Conservation (phyloP, 2,113 vertebrate genomes). For the Osmerus eperlanus region DNA sequence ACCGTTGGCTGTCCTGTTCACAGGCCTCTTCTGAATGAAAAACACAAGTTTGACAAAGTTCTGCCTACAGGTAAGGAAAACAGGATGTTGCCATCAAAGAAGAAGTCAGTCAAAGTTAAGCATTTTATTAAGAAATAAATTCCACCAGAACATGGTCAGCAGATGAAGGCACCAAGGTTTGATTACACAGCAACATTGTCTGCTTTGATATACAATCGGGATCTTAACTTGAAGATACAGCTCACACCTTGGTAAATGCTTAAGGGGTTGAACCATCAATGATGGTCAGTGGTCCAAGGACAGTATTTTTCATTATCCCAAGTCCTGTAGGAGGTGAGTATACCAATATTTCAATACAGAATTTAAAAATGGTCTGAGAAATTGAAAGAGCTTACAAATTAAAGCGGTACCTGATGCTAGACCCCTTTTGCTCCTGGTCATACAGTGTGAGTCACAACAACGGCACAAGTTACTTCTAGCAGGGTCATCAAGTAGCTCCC, state of each 20-base stretch:
- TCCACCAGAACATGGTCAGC: background rate
- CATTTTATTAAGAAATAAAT: background rate
- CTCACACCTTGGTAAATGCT: background rate
- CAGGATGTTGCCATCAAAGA: background rate
- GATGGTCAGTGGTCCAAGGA: constrained; percentile 61
- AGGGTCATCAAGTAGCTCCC: constrained; percentile 64
- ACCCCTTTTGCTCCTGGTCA: constrained; percentile 45
- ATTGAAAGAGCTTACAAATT: background rate
- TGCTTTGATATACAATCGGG: background rate
- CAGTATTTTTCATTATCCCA: constrained; percentile 32
- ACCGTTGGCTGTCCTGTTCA: too few relatives aligned
- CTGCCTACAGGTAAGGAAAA: too few relatives aligned
- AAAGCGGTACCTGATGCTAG: constrained; percentile 31
- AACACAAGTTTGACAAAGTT: too few relatives aligned
- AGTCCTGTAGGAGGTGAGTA: constrained; percentile 21
- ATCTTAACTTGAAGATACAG: background rate
- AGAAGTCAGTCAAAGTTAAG: background rate
- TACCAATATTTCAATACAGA: background rate
- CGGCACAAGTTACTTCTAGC: constrained; percentile 49
- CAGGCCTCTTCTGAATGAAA: too few relatives aligned
- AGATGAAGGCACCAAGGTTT: background rate
- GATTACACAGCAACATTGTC: background rate
- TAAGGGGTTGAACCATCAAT: constrained; percentile 10
- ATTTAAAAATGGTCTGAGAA: background rate
- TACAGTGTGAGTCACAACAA: constrained; percentile 67